Evolutionary conservation across 1,140 invertebrate genomes (phyloP), one percentile per base, ranked within the genome.

Genomic region (Brachionus paranguensis): DNA sequence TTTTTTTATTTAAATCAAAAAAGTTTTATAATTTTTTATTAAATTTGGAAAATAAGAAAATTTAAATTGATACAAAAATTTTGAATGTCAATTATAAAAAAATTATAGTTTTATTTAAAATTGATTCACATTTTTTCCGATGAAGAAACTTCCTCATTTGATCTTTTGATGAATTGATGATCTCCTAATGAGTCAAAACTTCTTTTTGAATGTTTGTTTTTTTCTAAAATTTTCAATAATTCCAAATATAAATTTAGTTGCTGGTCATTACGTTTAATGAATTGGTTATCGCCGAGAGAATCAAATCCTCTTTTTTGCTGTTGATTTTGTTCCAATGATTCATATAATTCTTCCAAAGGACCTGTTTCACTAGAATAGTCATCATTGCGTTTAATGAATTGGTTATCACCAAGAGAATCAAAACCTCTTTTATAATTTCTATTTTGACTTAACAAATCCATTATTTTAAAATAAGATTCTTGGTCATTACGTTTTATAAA

Each of bases 401-500:
- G 45, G 33, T 79, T 79, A 33, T 79, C 29, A 27, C 78, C 78
- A 41, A 79, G 41, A 24, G 78, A 79, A 64, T 79, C 78, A 33
- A 79, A 79, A 3, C 41, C 29, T 64, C 78, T 55, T 29, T 64
- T 60, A 27, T 64, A 17, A 14, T 64, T 29, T 12, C 55, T 12
- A 27, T 81, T 81, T 24, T 60, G 11, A 17, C 20, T 53, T 7
- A 81, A 37, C 11, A 68, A 11, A 12, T 47, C 17, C 17, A 10
- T 60, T 24, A 20, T 27, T 10, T 10, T 20, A 17, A 53, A 53
- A 60, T 60, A 10, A 20, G 5, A 24, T 3, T 20, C n/a, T 1
- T 60, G n/a, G 20, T 60, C 53, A n/a, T 47, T 47, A 20, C 76
- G 76, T n/a, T 81, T 81, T 17, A 79, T 79, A 17, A 79, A 79